Conservation (phyloP, 2,113 vertebrate genomes). For the Pluvialis apricaria region DNA sequence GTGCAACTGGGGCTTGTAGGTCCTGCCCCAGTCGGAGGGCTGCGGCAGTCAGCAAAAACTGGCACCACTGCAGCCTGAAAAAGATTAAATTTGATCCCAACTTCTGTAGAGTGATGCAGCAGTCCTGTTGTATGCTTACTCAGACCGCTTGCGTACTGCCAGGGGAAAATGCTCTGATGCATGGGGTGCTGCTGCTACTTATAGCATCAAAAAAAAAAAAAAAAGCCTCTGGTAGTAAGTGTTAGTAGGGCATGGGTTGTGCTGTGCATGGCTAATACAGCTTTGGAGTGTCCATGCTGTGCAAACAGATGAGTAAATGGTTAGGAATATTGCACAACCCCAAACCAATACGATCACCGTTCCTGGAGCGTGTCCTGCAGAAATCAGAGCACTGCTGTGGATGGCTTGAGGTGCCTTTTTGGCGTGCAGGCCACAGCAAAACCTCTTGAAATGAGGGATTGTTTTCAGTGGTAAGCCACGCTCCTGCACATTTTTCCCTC, state of each 20-base stretch:
- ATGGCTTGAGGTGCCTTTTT: neutral
- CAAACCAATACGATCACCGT: rapidly evolving
- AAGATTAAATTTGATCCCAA: neutral
- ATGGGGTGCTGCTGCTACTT: neutral
- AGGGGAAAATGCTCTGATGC: neutral
- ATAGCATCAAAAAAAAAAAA: neutral
- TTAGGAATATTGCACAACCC: neutral
- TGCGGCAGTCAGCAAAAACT: neutral
- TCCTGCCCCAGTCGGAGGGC: neutral
- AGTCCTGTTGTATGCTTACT: neutral
- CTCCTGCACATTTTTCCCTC: neutral
- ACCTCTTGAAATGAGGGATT: neutral
- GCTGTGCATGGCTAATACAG: neutral
- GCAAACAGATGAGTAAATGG: neutral
- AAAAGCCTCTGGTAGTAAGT: neutral
- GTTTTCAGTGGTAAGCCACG: neutral
- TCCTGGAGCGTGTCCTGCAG: neutral
- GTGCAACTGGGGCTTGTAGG: neutral
- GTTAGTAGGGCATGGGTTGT: neutral
- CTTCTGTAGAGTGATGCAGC: neutral
- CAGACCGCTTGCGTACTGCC: neutral
- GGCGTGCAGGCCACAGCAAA: neutral
- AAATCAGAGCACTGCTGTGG: neutral
- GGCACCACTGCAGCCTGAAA: neutral
- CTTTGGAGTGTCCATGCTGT: neutral